These are phyloP conservation scores for Leptodactylus fallax DNA, from an alignment of 2,797 vertebrate species.

Conservation along the genomic window DNA sequence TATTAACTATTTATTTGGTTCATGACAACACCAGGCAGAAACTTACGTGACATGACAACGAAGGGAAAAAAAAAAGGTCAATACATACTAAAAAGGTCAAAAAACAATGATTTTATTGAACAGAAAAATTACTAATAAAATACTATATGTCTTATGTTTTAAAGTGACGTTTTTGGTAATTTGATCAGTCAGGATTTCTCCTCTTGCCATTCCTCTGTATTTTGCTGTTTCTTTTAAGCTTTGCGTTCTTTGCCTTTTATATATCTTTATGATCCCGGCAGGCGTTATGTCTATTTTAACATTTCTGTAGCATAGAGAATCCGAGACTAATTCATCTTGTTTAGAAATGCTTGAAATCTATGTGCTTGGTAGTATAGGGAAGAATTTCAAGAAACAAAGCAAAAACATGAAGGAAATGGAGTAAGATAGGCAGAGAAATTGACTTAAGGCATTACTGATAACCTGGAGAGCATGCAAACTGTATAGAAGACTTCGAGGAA, in stretches of 20 bases:
- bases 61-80: neutral
- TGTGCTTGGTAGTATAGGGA: neutral
- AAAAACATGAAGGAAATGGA: neutral
- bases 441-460: neutral
- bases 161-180: conserved; percentile 52
- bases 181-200: conserved; percentile 33
- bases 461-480: neutral
- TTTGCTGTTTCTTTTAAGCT: conserved; percentile 27
- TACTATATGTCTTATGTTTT: conserved; percentile 1
- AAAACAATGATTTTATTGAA: conserved; percentile 55
- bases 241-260: conserved; percentile 28
- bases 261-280: conserved; percentile 2
- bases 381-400: neutral
- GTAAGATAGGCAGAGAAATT: neutral
- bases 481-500: neutral
- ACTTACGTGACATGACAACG: neutral
- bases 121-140: conserved; percentile 39
- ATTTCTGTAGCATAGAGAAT: neutral
- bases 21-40: neutral
- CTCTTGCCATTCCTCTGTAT: conserved; percentile 3
- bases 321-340: conserved; percentile 2
- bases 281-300: conserved; percentile 45
- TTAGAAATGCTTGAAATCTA: conserved; percentile 1
- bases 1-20: neutral
- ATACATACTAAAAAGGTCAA: conserved; percentile 21